A percentile compares a stretch with the other conserved stretches of the same genome.
These are phyloP conservation scores for Sebastes cheni DNA, from an alignment of 2,797 vertebrate species.

Conservation along the genomic window DNA sequence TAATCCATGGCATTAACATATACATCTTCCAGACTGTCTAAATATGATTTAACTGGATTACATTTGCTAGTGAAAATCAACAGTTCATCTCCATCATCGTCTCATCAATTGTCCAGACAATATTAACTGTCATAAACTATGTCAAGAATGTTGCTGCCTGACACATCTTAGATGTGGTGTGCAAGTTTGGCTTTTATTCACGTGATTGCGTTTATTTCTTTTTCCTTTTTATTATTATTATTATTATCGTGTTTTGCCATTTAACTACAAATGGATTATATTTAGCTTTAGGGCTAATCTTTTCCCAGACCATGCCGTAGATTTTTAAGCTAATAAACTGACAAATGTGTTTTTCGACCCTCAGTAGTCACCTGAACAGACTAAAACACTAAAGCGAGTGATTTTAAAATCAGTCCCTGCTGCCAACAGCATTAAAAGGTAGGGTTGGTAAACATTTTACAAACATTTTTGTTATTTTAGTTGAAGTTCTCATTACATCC, in stretches of 20 bases:
- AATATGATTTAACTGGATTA: background rate
- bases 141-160: background rate
- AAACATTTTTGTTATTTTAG: too few species aligned
- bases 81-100: background rate
- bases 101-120: background rate
- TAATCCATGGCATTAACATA: background rate
- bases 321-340: background rate
- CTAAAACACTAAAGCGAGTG: background rate
- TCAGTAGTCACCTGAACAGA: background rate
- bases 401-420: background rate
- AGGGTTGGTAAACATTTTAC: too few species aligned
- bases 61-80: background rate
- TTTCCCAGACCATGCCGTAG: background rate
- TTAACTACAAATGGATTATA: background rate
- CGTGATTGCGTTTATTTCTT: background rate
- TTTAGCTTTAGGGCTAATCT: background rate
- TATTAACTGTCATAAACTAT: background rate
- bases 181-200: background rate
- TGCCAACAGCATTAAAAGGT: background rate
- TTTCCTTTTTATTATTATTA: background rate
- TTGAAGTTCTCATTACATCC: too few species aligned
- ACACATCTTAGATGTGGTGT: background rate
- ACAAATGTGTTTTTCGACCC: background rate
- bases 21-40: background rate
- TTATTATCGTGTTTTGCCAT: background rate